Conservation (phyloP, 2,797 vertebrate genomes). For the Tangara arthus region DNA sequence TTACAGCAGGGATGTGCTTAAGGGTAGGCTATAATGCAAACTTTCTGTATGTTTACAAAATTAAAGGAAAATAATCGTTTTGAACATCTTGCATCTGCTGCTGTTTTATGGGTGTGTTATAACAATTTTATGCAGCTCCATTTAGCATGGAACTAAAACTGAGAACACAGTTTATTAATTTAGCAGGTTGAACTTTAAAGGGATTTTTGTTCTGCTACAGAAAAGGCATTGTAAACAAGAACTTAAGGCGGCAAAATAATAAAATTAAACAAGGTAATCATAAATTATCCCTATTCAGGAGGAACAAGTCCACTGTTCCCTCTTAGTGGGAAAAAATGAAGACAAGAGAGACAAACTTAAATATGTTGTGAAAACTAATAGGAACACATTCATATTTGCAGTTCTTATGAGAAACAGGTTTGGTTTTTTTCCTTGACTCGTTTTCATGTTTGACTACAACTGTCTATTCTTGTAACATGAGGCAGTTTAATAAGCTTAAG, state of each 20-base stretch:
- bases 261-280: not conserved
- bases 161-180: constrained; percentile 16
- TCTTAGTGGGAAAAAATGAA: not conserved
- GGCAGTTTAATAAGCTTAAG: not conserved
- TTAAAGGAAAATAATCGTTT: constrained; percentile 21
- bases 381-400: not conserved
- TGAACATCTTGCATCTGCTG: not conserved
- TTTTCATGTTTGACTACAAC: constrained; percentile 6
- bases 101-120: not conserved
- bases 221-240: not conserved
- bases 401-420: not conserved
- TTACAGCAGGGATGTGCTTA: constrained; percentile 27
- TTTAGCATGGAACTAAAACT: constrained; percentile 7
- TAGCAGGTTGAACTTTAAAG: not conserved
- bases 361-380: not conserved
- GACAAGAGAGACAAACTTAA: not conserved
- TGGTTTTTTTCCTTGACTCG: not conserved
- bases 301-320: not conserved
- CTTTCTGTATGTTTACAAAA: constrained; percentile 5
- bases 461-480: not conserved
- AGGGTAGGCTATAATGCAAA: not conserved
- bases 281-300: not conserved
- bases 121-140: constrained; percentile 12
- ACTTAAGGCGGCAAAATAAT: not conserved
- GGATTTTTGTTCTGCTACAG: not conserved